Base-by-base conservation (phyloP, 2,888 invertebrate genomes). In the Rotaria sp. region DNA sequence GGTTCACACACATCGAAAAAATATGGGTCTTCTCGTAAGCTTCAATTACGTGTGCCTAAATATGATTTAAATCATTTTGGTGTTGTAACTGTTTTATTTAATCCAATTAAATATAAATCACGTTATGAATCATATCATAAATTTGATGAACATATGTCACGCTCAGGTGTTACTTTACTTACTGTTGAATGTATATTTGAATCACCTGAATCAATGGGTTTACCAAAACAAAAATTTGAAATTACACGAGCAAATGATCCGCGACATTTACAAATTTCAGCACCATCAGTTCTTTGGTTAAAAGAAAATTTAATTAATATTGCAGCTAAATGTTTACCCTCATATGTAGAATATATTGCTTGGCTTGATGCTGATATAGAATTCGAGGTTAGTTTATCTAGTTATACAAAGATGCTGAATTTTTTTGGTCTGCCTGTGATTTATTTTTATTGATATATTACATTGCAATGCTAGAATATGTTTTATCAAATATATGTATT, bases 181-280 rank as follows among this genome's bases (percentile, higher is more conserved):
- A 80, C 80, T 38, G 80, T 80, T n/a, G 80, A 80, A 80, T 80
- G 80, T 80, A 80, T 80, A 80, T 80, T 80, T 45, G 26, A 45
- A 3, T 26, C 1, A 26, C 3, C 41, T 3, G 24, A 45, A 26
- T 5, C 0, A 18, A 10, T 80, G 0, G 80, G 21, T 45, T 80
- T 80, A 80, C 45, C 80, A 15, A 26, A 45, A 80, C 80, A 80
- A 80, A 80, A 80, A 45, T 80, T 41, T 45, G 80, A 80, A 80
- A n/a, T 80, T 45, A 80, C 80, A 45, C 15, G 45, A 38, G 26
- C 11, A 26, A 80, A 45, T 80, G 45, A 80, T 80, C 45, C 80
- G 13, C 45, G 45, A n/a, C 80, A 80, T 80, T 45, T 80, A n/a
- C 80, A 80, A 80, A 26, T 80, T 24, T 0, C 0, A n/a, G 80